Conservation (phyloP, 2,888 invertebrate genomes). For the Tillus elongatus region DNA sequence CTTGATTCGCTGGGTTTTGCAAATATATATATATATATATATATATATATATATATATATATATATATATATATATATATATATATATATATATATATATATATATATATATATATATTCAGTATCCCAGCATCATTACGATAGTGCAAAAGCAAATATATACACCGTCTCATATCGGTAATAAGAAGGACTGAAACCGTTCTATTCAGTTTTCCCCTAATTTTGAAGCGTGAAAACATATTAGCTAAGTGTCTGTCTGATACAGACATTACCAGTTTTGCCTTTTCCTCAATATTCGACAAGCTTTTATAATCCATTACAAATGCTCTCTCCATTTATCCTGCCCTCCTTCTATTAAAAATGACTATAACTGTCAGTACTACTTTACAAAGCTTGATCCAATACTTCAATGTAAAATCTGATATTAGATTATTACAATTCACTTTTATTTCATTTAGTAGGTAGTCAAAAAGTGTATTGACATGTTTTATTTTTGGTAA, state of each 20-base stretch:
- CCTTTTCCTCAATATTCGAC: background rate
- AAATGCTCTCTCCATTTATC: background rate
- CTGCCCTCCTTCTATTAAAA: background rate
- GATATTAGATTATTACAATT: background rate
- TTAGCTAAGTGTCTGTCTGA: background rate
- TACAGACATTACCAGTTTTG: background rate
- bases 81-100: too few species aligned
- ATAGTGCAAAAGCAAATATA: background rate
- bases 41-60: too few species aligned
- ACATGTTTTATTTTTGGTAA: background rate
- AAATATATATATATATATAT: background rate
- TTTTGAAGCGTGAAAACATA: background rate
- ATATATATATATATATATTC: too few species aligned
- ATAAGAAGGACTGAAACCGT: background rate
- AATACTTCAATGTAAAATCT: background rate
- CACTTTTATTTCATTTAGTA: background rate
- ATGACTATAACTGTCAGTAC: background rate
- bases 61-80: too few species aligned
- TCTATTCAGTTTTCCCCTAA: background rate
- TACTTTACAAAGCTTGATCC: background rate
- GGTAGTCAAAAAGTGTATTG: background rate
- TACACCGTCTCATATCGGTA: background rate
- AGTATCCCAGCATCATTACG: background rate
- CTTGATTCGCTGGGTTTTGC: background rate
- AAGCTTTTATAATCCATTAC: background rate